These are phyloP conservation scores for Pogonus chalceus DNA, from an alignment of 1,140 invertebrate genomes.

Conservation along the genomic window DNA sequence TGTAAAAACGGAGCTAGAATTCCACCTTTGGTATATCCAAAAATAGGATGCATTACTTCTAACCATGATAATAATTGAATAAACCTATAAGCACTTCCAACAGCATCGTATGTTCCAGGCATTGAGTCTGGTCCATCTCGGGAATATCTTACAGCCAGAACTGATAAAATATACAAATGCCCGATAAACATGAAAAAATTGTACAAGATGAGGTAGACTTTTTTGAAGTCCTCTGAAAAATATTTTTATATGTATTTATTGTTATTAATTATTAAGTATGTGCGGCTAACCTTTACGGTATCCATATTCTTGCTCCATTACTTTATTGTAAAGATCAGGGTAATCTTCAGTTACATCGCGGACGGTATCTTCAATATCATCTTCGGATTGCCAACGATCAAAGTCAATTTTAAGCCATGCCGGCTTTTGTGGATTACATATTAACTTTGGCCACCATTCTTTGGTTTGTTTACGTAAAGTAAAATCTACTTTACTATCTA, in stretches of 20 bases:
- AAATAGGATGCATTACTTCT: slow-evolving; percentile 81
- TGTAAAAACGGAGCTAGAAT: slow-evolving; percentile 54
- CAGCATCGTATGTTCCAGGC: slow-evolving; percentile 58
- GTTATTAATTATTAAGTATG: too few species aligned
- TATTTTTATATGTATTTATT: slow-evolving; percentile 18
- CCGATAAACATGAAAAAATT: slow-evolving; percentile 87
- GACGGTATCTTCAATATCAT: slow-evolving; percentile 53
- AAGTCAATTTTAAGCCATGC: slow-evolving; percentile 88
- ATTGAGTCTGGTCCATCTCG: slow-evolving; percentile 67
- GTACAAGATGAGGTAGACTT: slow-evolving; percentile 80
- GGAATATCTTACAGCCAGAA: slow-evolving; percentile 64
- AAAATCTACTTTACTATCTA: slow-evolving; percentile 69
- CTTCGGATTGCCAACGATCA: slow-evolving; percentile 69
- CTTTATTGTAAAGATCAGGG: slow-evolving; percentile 60
- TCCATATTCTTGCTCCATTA: slow-evolving; percentile 70
- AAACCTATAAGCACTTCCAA: slow-evolving; percentile 73
- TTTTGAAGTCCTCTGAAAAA: slow-evolving; percentile 65
- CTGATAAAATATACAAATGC: slow-evolving; percentile 65
- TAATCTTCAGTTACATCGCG: slow-evolving; percentile 63
- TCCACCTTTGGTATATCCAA: slow-evolving; percentile 75
- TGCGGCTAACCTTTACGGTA: slow-evolving; percentile 68
- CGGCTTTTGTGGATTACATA: slow-evolving; percentile 66
- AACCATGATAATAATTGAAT: slow-evolving; percentile 72
- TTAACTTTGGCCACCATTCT: slow-evolving; percentile 75
- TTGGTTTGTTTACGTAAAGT: slow-evolving; percentile 55